Percentiles rank a stretch among this genome's conserved stretches.
These are phyloP conservation scores for Cavia aperea DNA, from an alignment of 2,113 vertebrate genomes.

Conservation along the genomic window DNA sequence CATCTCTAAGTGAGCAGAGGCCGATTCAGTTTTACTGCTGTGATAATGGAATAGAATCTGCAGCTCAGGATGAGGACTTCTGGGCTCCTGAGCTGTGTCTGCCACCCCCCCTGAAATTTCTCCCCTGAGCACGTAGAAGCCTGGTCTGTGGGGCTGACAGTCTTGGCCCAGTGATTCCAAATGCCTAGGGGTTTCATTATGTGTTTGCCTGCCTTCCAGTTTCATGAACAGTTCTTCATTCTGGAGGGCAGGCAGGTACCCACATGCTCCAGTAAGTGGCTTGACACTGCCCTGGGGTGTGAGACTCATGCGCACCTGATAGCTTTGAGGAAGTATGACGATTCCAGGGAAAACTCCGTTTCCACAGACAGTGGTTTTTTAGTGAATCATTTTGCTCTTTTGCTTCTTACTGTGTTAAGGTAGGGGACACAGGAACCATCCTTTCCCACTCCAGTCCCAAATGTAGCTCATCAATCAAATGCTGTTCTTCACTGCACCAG, in stretches of 20 bases:
- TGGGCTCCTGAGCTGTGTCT: not conserved
- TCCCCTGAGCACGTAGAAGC: not conserved
- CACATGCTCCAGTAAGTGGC: not conserved
- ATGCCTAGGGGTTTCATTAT: not conserved
- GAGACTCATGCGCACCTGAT: not conserved
- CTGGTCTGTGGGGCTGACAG: not conserved
- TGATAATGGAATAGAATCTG: not conserved
- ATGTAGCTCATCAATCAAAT: not conserved
- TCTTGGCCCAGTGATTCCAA: not conserved
- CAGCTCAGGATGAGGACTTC: not conserved
- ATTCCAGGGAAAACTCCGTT: not conserved
- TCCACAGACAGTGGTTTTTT: not conserved
- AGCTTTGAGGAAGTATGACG: not conserved
- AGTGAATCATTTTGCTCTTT: not conserved
- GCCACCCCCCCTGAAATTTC: not conserved
- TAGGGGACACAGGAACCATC: not conserved
- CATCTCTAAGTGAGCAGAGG: not conserved
- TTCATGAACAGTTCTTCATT: not conserved
- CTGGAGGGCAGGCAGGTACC: not conserved
- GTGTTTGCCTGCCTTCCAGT: not conserved
- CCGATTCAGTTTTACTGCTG: not conserved
- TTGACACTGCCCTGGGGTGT: not conserved
- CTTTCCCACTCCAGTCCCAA: not conserved
- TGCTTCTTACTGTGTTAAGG: not conserved
- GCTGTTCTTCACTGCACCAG: not conserved